Evolutionary conservation across 2,113 vertebrate genomes (phyloP).

Genomic region (Lynx canadensis): DNA sequence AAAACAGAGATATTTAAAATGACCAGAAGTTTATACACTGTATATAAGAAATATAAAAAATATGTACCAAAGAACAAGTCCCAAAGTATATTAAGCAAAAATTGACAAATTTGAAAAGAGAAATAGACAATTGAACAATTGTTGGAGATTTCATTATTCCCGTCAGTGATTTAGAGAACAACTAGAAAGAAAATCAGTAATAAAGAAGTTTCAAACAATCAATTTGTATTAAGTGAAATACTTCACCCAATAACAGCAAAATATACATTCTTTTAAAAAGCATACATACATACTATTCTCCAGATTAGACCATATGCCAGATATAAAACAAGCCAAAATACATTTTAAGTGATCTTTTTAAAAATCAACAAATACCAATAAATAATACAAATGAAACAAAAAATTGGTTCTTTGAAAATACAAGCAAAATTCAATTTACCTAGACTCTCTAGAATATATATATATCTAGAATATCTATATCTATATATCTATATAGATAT

Average conservation of each 20-base stretch:
- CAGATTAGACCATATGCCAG: not conserved
- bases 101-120: not conserved
- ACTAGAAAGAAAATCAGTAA: not conserved
- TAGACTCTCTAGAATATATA: not conserved
- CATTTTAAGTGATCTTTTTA: not conserved
- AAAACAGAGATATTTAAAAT: not conserved
- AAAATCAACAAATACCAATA: not conserved
- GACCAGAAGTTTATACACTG: not conserved
- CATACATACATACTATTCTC: not conserved
- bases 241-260: not conserved
- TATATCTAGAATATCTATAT: not conserved
- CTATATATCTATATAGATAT: not conserved
- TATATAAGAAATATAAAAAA: not conserved
- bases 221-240: not conserved
- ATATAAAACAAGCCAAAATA: not conserved
- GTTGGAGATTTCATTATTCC: not conserved
- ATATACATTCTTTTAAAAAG: not conserved
- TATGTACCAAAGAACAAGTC: not conserved
- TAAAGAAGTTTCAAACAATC: not conserved
- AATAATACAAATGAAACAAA: not conserved
- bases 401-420: not conserved
- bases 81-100: not conserved
- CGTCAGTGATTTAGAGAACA: not conserved
- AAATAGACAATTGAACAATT: not conserved
- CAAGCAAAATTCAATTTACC: not conserved